Evolutionary conservation across 2,888 invertebrate genomes (phyloP).

Genomic region (Protonemura montana): DNA sequence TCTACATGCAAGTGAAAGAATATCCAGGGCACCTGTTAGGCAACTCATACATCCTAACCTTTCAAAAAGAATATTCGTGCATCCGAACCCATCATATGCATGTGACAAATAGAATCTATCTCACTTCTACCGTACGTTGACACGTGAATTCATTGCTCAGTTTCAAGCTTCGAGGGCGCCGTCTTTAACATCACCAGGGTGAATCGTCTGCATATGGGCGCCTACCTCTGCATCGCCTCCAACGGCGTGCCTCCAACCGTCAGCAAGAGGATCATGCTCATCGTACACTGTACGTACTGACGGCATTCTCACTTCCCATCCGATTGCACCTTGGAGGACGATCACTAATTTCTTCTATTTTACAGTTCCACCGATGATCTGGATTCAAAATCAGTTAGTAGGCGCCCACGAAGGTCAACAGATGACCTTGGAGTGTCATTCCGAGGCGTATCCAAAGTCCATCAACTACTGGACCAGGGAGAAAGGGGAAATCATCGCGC

Average conservation of each 20-base stretch:
- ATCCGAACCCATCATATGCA: too few species aligned
- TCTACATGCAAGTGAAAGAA: too few species aligned
- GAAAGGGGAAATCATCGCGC: conserved; percentile 68
- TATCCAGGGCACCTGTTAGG: too few species aligned
- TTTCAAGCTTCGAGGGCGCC: conserved; percentile 70
- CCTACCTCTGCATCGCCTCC: conserved; percentile 78
- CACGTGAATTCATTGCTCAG: conserved; percentile 56
- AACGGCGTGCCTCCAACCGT: conserved; percentile 89
- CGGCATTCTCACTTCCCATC: background rate
- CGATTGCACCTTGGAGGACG: background rate
- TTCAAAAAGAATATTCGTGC: too few species aligned
- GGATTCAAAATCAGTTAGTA: conserved; percentile 82
- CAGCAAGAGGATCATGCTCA: conserved; percentile 86
- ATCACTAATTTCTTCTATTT: background rate
- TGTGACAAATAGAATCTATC: too few species aligned
- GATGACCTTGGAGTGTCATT: conserved; percentile 80
- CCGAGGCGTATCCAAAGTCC: conserved; percentile 85
- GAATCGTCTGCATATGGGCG: conserved; percentile 78
- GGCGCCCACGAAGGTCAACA: conserved; percentile 79
- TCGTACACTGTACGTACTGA: conserved; percentile 53
- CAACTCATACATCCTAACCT: too few species aligned
- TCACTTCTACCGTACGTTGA: background rate
- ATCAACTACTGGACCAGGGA: conserved; percentile 87
- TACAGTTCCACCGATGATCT: conserved; percentile 85
- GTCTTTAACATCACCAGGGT: conserved; percentile 71